These are phyloP conservation scores for Micrasema longulum DNA, from an alignment of 1,140 invertebrate genomes.

Conservation along the genomic window DNA sequence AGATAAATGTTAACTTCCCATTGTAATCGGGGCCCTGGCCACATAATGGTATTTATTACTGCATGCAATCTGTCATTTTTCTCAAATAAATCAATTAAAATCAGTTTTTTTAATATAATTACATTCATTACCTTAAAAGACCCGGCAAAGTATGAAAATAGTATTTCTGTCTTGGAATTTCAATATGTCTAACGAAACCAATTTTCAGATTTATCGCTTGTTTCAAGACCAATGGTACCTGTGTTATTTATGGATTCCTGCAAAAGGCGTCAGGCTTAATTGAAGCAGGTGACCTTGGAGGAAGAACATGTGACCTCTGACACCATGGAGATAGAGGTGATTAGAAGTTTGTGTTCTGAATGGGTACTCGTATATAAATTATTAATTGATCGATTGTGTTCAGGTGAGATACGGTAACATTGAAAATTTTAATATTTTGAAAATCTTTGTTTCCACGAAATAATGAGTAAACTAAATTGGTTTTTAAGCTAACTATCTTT, in stretches of 20 bases:
- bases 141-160: constrained; percentile 11
- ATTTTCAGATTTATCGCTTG: constrained; percentile 50
- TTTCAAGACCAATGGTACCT: constrained; percentile 42
- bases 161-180: constrained; percentile 40
- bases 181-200: constrained; percentile 39
- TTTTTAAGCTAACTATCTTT: too few species aligned
- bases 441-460: not conserved
- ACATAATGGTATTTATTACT: not conserved
- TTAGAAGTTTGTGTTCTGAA: not conserved
- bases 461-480: constrained; percentile 1
- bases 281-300: constrained; percentile 47
- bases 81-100: not conserved
- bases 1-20: too few species aligned
- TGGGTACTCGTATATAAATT: not conserved
- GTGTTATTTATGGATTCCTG: constrained; percentile 50
- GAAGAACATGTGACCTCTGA: constrained; percentile 38
- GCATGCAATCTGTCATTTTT: not conserved
- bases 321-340: not conserved
- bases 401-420: not conserved
- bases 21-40: too few species aligned
- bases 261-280: constrained; percentile 43
- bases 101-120: not conserved
- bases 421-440: not conserved
- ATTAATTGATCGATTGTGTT: too few species aligned
- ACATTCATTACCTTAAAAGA: not conserved